Evolutionary conservation across 2,797 vertebrate species (phyloP).

Genomic region (Alectoris magna): DNA sequence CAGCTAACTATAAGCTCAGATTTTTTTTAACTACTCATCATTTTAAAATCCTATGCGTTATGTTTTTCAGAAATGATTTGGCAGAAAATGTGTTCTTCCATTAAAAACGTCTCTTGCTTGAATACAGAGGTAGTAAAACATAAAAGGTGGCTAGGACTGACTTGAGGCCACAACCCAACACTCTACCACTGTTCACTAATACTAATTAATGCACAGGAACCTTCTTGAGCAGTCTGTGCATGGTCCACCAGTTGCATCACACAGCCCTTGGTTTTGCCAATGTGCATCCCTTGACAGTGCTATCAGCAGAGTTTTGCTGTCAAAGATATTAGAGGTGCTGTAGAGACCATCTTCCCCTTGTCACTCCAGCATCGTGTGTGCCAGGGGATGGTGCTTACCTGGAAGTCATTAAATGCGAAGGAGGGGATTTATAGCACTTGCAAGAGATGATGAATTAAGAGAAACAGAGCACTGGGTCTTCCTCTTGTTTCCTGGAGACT

Average conservation of each 20-base stretch:
- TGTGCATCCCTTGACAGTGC: accelerated
- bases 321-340: accelerated
- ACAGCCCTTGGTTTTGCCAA: background rate
- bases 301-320: background rate
- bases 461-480: background rate
- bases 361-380: background rate
- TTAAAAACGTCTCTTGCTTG: background rate
- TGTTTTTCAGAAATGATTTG: background rate
- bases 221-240: background rate
- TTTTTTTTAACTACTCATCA: background rate
- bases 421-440: background rate
- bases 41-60: background rate
- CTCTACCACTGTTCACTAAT: background rate
- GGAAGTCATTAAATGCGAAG: background rate
- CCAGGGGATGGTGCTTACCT: background rate
- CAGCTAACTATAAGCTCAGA: background rate
- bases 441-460: background rate
- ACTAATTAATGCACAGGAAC: background rate
- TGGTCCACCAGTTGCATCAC: background rate
- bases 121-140: background rate
- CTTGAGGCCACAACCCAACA: background rate
- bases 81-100: background rate
- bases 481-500: background rate
- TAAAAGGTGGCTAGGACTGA: background rate
- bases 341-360: background rate